Conservation (phyloP, 2,888 invertebrate species). For the Penaeus monodon region DNA sequence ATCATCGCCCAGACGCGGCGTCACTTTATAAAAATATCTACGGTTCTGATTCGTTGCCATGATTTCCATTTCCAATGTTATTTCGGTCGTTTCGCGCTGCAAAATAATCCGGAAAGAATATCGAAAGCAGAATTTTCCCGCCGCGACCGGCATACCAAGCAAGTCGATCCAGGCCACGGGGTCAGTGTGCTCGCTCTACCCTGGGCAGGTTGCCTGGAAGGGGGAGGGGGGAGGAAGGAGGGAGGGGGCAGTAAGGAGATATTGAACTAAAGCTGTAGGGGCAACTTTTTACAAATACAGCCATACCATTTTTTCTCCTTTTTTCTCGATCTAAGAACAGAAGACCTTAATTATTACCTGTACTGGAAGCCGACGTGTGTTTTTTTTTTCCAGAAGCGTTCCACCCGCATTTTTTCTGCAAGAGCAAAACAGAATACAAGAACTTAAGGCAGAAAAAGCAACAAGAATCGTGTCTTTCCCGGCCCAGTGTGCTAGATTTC, state of each 20-base stretch:
- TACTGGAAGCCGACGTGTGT: too few relatives aligned
- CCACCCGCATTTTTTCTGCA: too few relatives aligned
- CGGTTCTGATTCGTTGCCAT: not conserved
- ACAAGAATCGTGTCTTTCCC: too few relatives aligned
- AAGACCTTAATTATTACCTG: too few relatives aligned
- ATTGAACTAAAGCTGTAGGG: not conserved
- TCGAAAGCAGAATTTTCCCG: not conserved
- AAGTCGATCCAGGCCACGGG: conserved; percentile 16
- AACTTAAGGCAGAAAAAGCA: too few relatives aligned
- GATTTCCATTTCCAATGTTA: not conserved
- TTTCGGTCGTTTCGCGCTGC: not conserved
- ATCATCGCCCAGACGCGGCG: not conserved
- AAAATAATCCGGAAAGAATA: not conserved
- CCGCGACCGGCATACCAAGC: not conserved
- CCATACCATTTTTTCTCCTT: too few relatives aligned
- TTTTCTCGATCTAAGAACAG: too few relatives aligned
- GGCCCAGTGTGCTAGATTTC: too few relatives aligned
- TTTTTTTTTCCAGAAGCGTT: too few relatives aligned
- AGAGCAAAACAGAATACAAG: too few relatives aligned
- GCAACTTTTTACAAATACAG: not conserved
- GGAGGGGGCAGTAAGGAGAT: not conserved
- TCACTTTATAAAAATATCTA: too few relatives aligned
- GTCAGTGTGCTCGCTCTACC: conserved; percentile 2
- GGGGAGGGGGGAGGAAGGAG: not conserved
- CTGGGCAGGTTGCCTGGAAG: too few relatives aligned